phyloP scores from a whole-genome alignment of 2,113 vertebrate genomes.

The Kryptolebias marmoratus region DNA sequence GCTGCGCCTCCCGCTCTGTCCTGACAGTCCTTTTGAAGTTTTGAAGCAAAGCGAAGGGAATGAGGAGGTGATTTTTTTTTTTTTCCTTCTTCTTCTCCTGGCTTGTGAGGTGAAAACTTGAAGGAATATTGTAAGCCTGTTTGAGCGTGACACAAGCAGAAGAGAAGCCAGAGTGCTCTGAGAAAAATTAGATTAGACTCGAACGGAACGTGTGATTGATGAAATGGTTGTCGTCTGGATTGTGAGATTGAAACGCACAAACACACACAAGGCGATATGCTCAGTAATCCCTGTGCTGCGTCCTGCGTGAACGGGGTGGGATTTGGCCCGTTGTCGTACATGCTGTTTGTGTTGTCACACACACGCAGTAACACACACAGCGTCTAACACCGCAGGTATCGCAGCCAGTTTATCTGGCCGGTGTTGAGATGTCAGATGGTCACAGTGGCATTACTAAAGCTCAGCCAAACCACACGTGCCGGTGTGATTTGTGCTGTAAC shows the following conservation, averaged over 20 bases:
- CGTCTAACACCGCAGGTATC: conserved; percentile 50
- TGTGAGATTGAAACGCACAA: conserved; percentile 16
- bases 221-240: conserved; percentile 41
- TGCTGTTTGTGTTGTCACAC: conserved; percentile 54
- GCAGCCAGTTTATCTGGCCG: conserved; percentile 58
- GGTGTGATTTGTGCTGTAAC: conserved; percentile 54
- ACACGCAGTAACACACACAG: conserved; percentile 15
- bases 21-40: conserved; percentile 63
- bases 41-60: conserved; percentile 12
- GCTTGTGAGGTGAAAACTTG: conserved; percentile 39
- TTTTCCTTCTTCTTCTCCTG: conserved; percentile 5
- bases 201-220: conserved; percentile 30
- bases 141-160: not conserved
- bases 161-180: not conserved
- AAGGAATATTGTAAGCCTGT: conserved; percentile 43
- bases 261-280: conserved; percentile 14
- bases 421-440: conserved; percentile 74
- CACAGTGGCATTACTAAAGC: conserved; percentile 63
- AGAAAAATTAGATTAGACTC: conserved; percentile 27
- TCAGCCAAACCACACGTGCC: conserved; percentile 50
- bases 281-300: conserved; percentile 56
- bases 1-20: conserved; percentile 5
- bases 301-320: conserved; percentile 49
- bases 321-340: conserved; percentile 57
- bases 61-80: conserved; percentile 20